Conservation (phyloP, 2,797 vertebrate genomes). For the Xyrichtys novacula region DNA sequence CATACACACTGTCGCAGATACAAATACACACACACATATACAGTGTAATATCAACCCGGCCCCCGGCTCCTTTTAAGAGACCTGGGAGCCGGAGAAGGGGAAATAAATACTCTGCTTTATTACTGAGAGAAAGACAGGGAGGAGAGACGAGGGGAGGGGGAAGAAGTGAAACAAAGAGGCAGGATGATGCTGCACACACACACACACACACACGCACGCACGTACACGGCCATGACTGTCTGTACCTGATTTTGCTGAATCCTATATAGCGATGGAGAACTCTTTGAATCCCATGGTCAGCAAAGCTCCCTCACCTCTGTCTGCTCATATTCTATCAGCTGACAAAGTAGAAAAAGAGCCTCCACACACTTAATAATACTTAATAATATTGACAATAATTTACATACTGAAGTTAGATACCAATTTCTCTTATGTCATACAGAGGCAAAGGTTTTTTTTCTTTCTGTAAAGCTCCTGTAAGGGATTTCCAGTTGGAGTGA, state of each 20-base stretch:
- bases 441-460: conserved; percentile 23
- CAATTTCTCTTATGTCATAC: background rate
- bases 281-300: conserved; percentile 83
- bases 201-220: conserved; percentile 29
- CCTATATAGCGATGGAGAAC: conserved; percentile 68
- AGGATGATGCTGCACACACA: conserved; percentile 50
- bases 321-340: conserved; percentile 73
- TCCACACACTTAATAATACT: conserved; percentile 35
- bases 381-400: conserved; percentile 29
- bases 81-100: conserved; percentile 66
- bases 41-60: conserved; percentile 79
- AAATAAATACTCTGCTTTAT: conserved; percentile 87
- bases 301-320: conserved; percentile 73
- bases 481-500: too few relatives aligned
- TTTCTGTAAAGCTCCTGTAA: too few relatives aligned
- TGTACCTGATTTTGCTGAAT: conserved; percentile 71
- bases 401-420: conserved; percentile 21
- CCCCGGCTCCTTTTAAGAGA: conserved; percentile 83
- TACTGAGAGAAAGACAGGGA: conserved; percentile 77
- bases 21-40: conserved; percentile 46
- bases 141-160: conserved; percentile 45
- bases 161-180: conserved; percentile 65
- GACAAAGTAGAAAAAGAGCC: conserved; percentile 59
- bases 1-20: conserved; percentile 27
- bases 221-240: conserved; percentile 46